These are phyloP conservation scores for Drosophila sechellia DNA, from an alignment of 1,140 invertebrate species.

Conservation along the genomic window DNA sequence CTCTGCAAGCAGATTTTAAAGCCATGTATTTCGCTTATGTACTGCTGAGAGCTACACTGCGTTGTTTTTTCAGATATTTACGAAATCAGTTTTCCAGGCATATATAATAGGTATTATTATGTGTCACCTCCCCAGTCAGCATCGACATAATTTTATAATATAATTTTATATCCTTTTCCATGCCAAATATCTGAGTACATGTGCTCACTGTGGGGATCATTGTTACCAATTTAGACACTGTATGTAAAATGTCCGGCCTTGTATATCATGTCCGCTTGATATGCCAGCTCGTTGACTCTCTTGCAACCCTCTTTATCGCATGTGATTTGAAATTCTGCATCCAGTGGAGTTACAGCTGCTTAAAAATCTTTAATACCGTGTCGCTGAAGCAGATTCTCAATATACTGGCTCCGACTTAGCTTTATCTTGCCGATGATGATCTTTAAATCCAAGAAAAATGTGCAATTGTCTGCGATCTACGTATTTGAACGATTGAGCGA, in stretches of 20 bases:
- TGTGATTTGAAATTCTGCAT: too few species aligned
- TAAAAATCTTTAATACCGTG: not conserved
- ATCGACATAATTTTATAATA: constrained; percentile 5
- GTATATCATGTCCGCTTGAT: too few species aligned
- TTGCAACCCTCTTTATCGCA: too few species aligned
- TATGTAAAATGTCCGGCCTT: too few species aligned
- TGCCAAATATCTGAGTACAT: not conserved
- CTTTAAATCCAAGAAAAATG: too few species aligned
- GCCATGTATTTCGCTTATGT: not conserved
- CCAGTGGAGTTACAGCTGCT: not conserved
- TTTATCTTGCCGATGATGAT: not conserved
- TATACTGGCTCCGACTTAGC: not conserved
- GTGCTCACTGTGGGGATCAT: too few species aligned
- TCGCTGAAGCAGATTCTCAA: constrained; percentile 1
- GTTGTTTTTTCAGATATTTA: constrained; percentile 13
- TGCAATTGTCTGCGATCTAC: too few species aligned
- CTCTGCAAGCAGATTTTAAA: not conserved
- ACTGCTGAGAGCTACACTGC: constrained; percentile 1
- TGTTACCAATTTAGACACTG: too few species aligned
- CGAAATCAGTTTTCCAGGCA: constrained; percentile 9
- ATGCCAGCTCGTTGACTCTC: too few species aligned
- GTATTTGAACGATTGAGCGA: too few species aligned
- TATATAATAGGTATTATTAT: constrained; percentile 14
- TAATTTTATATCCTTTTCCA: not conserved
- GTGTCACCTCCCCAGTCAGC: constrained; percentile 11